Evolutionary conservation across 2,888 invertebrate genomes (phyloP).

Genomic region (Drosophila paranaensis): DNA sequence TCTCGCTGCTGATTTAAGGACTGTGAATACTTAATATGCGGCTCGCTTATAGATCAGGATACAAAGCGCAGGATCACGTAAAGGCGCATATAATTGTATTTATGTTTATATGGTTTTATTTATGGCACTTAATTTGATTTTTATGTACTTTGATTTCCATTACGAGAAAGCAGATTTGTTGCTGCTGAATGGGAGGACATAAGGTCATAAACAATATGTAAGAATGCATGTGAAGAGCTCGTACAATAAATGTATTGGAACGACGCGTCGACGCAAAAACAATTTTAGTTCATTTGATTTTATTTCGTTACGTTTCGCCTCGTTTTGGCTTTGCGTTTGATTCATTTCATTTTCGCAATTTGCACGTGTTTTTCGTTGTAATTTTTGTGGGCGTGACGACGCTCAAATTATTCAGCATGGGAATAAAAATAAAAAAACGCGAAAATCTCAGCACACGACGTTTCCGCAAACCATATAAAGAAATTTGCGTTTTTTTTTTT

Average conservation of each 20-base stretch:
- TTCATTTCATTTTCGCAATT: constrained; percentile 37
- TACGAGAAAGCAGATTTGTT: constrained; percentile 51
- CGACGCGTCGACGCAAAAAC: constrained; percentile 27
- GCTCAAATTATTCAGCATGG: constrained; percentile 39
- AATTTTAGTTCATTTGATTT: constrained; percentile 60
- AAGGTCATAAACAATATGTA: constrained; percentile 33
- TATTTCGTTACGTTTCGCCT: constrained; percentile 44
- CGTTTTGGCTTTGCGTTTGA: constrained; percentile 32
- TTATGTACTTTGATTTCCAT: constrained; percentile 73
- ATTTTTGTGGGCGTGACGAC: constrained; percentile 53
- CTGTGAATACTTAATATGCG: constrained; percentile 62
- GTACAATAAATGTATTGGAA: constrained; percentile 34
- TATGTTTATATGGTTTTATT: constrained; percentile 53
- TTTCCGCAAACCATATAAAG: constrained; percentile 29
- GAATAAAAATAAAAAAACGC: constrained; percentile 13
- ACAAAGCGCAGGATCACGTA: constrained; percentile 19
- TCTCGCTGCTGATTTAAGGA: constrained; percentile 14
- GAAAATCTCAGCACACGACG: constrained; percentile 37
- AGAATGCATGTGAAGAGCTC: constrained; percentile 6
- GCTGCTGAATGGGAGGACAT: constrained; percentile 13
- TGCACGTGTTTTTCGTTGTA: constrained; percentile 54
- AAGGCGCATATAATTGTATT: constrained; percentile 25
- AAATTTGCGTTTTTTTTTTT: constrained; percentile 42
- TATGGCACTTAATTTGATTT: constrained; percentile 73
- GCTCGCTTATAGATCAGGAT: constrained; percentile 41